Evolutionary conservation across 2,888 invertebrate genomes (phyloP).

Genomic region (Drosophila rubida): DNA sequence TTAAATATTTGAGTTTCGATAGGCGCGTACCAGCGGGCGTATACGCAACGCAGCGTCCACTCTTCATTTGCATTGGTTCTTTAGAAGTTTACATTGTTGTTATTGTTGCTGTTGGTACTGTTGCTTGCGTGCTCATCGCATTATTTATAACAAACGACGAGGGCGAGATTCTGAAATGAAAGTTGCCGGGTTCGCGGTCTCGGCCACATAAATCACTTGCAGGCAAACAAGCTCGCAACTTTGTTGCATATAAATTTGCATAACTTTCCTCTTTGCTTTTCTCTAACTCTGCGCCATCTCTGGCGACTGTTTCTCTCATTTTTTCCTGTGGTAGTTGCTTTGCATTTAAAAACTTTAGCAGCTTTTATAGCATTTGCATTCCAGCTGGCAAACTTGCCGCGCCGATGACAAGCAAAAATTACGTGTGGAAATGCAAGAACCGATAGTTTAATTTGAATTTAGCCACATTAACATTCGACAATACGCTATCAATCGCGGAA

Average conservation of each 20-base stretch:
- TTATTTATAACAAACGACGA: conserved; percentile 56
- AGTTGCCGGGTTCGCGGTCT: conserved; percentile 54
- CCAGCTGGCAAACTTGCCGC: conserved; percentile 43
- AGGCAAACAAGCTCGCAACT: conserved; percentile 69
- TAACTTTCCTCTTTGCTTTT: conserved; percentile 56
- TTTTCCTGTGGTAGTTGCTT: conserved; percentile 8
- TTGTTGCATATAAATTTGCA: conserved; percentile 75
- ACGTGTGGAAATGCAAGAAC: conserved; percentile 43
- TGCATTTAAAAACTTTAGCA: conserved; percentile 55
- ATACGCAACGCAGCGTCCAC: conserved; percentile 35
- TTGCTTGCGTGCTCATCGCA: conserved; percentile 34
- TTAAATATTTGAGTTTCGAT: conserved; percentile 35
- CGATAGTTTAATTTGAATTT: conserved; percentile 57
- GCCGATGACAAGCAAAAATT: conserved; percentile 58
- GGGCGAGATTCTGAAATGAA: conserved; percentile 38
- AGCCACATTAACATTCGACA: conserved; percentile 45
- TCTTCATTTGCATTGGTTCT: conserved; percentile 47
- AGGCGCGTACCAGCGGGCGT: conserved; percentile 21
- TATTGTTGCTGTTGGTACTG: conserved; percentile 13
- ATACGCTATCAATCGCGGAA: conserved; percentile 29
- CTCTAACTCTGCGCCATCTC: conserved; percentile 3
- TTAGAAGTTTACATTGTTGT: neutral
- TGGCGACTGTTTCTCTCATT: conserved; percentile 4
- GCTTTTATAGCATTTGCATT: conserved; percentile 51
- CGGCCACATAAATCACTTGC: conserved; percentile 71